Percentiles rank a stretch among this genome's conserved stretches.
phyloP scores from a whole-genome alignment of 2,113 vertebrate species.

The Phocoena sinus region DNA sequence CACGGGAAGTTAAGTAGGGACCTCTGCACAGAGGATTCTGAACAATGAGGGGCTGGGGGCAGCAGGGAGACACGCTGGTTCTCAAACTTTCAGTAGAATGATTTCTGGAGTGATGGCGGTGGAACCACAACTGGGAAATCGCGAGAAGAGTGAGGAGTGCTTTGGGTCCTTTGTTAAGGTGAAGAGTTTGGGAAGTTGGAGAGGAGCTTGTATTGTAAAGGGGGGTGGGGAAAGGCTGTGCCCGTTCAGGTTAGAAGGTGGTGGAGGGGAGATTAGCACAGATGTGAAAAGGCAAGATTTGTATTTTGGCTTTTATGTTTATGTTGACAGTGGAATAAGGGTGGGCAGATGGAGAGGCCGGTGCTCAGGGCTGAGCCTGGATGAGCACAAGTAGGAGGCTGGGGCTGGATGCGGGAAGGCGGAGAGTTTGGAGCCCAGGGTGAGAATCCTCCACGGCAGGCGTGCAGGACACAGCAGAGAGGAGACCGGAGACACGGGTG shows the following conservation, averaged over 20 bases:
- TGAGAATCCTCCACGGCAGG: not conserved
- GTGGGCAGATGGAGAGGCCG: not conserved
- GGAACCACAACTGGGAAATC: not conserved
- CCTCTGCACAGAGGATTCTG: too few relatives aligned
- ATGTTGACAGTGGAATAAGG: not conserved
- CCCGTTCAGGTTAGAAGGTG: too few relatives aligned
- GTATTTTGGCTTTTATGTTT: not conserved
- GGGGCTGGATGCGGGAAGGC: fast-evolving
- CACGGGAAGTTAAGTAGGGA: fast-evolving
- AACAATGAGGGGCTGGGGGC: not conserved
- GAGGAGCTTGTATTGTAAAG: not conserved
- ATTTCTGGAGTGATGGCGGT: not conserved
- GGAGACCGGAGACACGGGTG: too few relatives aligned
- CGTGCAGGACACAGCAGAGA: not conserved
- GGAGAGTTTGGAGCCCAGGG: not conserved
- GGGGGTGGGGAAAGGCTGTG: not conserved
- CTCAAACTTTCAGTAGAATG: not conserved
- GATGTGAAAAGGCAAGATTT: not conserved
- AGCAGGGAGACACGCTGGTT: not conserved
- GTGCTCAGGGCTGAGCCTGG: not conserved
- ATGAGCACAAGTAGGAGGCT: fast-evolving
- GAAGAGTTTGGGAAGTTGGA: not conserved
- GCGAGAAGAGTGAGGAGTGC: not conserved
- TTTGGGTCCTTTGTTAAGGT: not conserved
- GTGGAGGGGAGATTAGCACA: not conserved